Conservation (phyloP, 2,113 vertebrate genomes). For the Tragelaphus imberbis region DNA sequence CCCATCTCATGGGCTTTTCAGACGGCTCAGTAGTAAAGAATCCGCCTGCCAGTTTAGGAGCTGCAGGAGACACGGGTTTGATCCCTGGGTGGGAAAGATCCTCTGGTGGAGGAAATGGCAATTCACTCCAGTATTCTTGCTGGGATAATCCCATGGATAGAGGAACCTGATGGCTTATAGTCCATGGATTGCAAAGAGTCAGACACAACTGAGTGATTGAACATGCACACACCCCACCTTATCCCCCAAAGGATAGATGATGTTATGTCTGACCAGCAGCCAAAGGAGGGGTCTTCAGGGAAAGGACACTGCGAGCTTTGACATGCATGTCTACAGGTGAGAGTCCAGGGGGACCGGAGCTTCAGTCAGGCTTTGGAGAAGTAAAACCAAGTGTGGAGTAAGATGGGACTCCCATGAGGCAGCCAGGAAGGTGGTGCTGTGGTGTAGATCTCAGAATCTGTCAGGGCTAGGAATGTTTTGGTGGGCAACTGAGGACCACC, state of each 20-base stretch:
- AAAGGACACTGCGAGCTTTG: background rate
- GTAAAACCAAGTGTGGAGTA: background rate
- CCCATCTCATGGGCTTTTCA: background rate
- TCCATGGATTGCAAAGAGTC: background rate
- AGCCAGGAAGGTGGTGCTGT: background rate
- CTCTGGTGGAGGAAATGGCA: background rate
- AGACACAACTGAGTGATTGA: background rate
- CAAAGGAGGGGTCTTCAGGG: background rate
- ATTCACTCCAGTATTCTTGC: background rate
- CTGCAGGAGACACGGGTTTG: background rate
- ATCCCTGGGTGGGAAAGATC: background rate
- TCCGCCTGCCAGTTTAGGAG: background rate
- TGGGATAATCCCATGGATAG: background rate
- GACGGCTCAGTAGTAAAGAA: background rate
- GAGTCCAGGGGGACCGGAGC: background rate
- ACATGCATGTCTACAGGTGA: background rate
- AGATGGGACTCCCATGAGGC: background rate
- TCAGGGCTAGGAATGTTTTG: background rate
- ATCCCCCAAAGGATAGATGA: background rate
- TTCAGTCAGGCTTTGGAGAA: background rate
- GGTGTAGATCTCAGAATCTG: background rate
- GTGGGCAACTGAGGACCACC: background rate
- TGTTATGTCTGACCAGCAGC: background rate
- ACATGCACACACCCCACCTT: background rate
- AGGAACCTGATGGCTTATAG: background rate